phyloP scores from a whole-genome alignment of 92 coral and sea anemone species.

The Parazoanthus darwini region DNA sequence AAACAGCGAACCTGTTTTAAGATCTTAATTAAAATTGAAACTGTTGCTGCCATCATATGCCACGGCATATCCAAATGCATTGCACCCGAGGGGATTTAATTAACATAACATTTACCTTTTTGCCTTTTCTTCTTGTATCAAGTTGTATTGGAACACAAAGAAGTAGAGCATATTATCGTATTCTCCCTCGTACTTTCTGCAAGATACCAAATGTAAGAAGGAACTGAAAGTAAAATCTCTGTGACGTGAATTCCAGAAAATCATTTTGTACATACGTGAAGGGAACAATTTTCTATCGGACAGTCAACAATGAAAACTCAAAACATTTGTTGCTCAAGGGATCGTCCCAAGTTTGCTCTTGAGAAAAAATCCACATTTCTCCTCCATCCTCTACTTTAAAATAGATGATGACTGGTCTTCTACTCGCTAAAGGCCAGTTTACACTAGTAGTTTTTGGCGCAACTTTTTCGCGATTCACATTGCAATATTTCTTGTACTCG shows the following conservation, averaged over 20 bases:
- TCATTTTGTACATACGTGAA: no score
- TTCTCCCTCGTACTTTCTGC: slow-evolving; percentile 73
- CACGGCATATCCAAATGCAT: not conserved
- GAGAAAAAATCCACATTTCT: not conserved
- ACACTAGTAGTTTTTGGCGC: no score
- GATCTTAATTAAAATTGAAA: no score
- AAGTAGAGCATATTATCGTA: slow-evolving; percentile 79
- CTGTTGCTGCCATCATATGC: no score
- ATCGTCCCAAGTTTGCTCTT: not conserved
- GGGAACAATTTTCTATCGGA: not conserved
- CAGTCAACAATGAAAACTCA: not conserved
- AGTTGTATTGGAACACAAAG: slow-evolving; percentile 78
- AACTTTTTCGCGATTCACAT: no score
- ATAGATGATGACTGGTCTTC: not conserved
- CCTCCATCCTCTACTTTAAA: not conserved
- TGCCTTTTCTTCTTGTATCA: slow-evolving; percentile 61
- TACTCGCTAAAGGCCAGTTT: not conserved
- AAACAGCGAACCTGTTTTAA: no score
- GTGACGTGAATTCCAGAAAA: not conserved
- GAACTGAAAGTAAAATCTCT: not conserved
- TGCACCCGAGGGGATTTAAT: not conserved
- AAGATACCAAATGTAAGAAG: not conserved
- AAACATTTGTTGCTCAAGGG: not conserved
- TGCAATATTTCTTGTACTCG: no score
- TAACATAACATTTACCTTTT: slow-evolving; percentile 49